Conservation (phyloP, 2,113 vertebrate species). For the Choloepus hoffmanni region DNA sequence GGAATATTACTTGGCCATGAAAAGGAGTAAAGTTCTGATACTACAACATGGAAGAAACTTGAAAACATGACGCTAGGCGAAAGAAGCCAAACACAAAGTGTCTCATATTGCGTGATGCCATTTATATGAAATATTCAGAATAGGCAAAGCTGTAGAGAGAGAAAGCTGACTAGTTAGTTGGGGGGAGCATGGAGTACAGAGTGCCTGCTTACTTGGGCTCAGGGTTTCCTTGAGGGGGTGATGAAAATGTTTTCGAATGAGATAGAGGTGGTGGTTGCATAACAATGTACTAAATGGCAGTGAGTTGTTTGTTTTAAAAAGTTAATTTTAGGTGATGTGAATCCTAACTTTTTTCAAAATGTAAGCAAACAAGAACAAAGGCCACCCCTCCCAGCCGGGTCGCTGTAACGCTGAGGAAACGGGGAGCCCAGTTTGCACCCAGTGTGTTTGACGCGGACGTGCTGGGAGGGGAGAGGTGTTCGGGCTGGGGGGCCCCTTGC, state of each 20-base stretch:
- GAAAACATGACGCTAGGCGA: neutral
- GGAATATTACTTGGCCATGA: fast-evolving
- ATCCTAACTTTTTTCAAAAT: neutral
- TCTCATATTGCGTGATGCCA: neutral
- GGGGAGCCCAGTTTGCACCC: neutral
- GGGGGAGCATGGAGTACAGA: too few relatives aligned
- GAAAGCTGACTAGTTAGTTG: neutral
- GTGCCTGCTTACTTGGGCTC: too few relatives aligned
- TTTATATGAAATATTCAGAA: neutral
- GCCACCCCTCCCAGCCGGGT: fast-evolving
- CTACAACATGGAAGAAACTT: neutral
- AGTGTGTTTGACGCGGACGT: fast-evolving
- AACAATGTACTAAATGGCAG: neutral
- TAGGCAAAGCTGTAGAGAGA: neutral
- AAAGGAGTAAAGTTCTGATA: neutral
- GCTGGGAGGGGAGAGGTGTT: fast-evolving
- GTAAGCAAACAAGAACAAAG: neutral
- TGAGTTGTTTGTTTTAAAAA: fast-evolving
- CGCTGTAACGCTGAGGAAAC: neutral
- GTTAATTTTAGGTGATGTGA: neutral
- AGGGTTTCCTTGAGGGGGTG: neutral
- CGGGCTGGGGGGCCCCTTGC: fast-evolving
- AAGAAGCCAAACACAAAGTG: neutral
- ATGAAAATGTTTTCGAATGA: neutral
- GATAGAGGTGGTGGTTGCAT: neutral